A percentile compares a stretch with the other conserved stretches of the same genome.
Conservation (phyloP, 1,140 invertebrate species). For the Lanistes nyassanus region DNA sequence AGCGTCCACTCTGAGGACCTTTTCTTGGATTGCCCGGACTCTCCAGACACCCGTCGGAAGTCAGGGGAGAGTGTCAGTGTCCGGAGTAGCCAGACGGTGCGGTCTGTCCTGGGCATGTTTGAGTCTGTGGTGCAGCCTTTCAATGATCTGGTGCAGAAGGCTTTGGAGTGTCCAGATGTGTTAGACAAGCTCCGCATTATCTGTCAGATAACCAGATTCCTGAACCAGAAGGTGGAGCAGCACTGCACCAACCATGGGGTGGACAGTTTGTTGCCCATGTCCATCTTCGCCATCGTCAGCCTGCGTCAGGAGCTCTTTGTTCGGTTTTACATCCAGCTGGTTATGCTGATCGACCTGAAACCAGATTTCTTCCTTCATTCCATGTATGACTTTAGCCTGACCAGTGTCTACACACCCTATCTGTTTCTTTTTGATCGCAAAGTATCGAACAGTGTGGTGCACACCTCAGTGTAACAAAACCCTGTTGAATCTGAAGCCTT, state of each 20-base stretch:
- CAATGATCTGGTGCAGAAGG: constrained; percentile 2
- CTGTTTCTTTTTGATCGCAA: constrained; percentile 14
- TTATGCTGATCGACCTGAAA: constrained; percentile 16
- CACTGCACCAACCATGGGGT: neutral
- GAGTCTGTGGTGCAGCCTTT: constrained; percentile 15
- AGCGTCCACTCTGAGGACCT: constrained; percentile 24
- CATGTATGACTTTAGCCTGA: constrained; percentile 26
- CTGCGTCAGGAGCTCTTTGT: constrained; percentile 13
- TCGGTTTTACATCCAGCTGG: constrained; percentile 13
- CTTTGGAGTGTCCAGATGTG: neutral
- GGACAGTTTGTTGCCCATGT: constrained; percentile 20
- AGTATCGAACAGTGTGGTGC: too few relatives aligned
- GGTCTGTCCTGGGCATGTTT: constrained; percentile 6
- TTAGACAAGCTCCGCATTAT: constrained; percentile 9
- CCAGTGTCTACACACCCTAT: constrained; percentile 7
- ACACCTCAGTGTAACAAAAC: too few relatives aligned
- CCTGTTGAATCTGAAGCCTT: too few relatives aligned
- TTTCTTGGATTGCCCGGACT: neutral
- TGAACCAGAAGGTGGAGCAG: constrained; percentile 9
- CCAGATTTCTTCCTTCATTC: constrained; percentile 15
- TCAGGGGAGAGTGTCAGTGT: too few relatives aligned
- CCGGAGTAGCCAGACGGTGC: constrained; percentile 10
- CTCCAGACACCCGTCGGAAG: too few relatives aligned
- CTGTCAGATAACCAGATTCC: constrained; percentile 2
- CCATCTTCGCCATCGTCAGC: constrained; percentile 20